Conservation (phyloP, 2,113 vertebrate species). For the Anser cygnoides region DNA sequence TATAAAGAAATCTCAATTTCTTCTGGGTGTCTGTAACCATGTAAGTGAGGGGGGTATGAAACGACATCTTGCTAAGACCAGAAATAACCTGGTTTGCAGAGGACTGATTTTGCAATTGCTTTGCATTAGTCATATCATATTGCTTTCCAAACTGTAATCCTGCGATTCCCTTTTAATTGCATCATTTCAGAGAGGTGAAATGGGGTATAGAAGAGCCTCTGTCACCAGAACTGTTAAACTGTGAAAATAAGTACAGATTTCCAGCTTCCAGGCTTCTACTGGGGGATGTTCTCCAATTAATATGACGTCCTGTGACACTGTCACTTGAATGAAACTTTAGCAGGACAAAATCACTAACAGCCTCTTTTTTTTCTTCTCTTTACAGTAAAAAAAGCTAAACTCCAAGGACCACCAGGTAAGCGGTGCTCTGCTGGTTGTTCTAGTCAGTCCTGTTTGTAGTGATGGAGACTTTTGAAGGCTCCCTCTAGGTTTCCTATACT, state of each 20-base stretch:
- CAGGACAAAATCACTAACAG: neutral
- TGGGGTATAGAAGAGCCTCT: neutral
- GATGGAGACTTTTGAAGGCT: neutral
- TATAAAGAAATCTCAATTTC: neutral
- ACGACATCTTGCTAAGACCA: neutral
- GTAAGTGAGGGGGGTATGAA: neutral
- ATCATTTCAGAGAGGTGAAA: neutral
- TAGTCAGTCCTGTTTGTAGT: neutral
- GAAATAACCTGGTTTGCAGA: neutral
- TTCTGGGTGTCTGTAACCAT: neutral
- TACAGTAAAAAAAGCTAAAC: conserved; percentile 82
- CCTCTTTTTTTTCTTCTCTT: conserved; percentile 11
- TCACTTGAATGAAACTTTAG: neutral
- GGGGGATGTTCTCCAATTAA: neutral
- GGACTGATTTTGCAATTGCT: neutral
- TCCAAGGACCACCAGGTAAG: conserved; percentile 83
- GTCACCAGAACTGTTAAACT: neutral
- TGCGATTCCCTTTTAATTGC: neutral
- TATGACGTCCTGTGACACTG: neutral
- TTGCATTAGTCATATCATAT: neutral
- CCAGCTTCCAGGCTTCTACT: neutral
- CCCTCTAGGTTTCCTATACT: neutral
- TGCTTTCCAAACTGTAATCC: neutral
- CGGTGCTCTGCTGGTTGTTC: neutral
- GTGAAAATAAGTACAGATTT: neutral